phyloP scores from a whole-genome alignment of 2,797 vertebrate genomes.

The Bryconaethiops microstoma region DNA sequence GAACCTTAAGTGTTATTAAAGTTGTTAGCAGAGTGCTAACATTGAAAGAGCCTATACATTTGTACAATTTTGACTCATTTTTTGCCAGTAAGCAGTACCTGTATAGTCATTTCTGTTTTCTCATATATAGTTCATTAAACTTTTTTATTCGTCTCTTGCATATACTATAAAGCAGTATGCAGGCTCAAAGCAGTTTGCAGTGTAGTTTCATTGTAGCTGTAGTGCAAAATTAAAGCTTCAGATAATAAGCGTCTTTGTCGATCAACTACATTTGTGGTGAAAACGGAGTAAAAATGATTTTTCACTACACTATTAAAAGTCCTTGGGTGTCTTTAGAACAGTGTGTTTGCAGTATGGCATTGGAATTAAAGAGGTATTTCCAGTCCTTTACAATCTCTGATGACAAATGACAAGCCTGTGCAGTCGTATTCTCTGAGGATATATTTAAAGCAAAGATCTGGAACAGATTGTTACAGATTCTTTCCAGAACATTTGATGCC shows the following conservation, averaged over 20 bases:
- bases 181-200: too few species aligned
- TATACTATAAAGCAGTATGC: too few species aligned
- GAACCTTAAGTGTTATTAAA: background rate
- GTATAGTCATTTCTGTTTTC: background rate
- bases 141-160: too few species aligned
- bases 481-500: conserved; percentile 26
- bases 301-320: background rate
- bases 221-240: background rate
- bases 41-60: background rate
- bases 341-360: background rate
- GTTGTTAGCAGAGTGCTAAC: background rate
- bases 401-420: conserved; percentile 14
- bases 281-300: background rate
- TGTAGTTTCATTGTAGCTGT: background rate
- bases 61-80: background rate
- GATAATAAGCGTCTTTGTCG: background rate
- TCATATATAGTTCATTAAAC: background rate
- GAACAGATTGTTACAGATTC: conserved; percentile 7
- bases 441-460: background rate
- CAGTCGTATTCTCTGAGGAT: background rate
- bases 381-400: background rate
- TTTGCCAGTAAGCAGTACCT: too few species aligned
- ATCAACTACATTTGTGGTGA: background rate
- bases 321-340: conserved; percentile 22
- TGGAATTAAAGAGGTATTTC: background rate